These are phyloP conservation scores for Clupea harengus DNA, from an alignment of 2,113 vertebrate genomes.

Conservation along the genomic window DNA sequence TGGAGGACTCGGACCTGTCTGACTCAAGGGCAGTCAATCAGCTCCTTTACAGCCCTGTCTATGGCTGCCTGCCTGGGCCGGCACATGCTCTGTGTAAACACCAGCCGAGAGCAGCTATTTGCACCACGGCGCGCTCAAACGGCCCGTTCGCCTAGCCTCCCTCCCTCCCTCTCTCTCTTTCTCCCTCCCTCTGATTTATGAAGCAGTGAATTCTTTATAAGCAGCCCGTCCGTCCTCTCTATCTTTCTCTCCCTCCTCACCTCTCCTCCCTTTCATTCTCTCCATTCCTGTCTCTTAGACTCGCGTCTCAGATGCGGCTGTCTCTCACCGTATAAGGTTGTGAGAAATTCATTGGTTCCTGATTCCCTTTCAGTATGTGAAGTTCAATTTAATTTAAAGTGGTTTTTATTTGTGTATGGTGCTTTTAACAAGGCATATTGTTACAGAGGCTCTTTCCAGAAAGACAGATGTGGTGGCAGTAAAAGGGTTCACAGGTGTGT, in stretches of 20 bases:
- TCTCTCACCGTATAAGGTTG: constrained; percentile 49
- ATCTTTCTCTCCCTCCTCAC: constrained; percentile 21
- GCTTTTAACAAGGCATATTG: background rate
- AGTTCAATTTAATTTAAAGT: constrained; percentile 12
- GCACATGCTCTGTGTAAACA: constrained; percentile 38
- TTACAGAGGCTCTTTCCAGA: background rate
- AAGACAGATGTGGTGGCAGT: constrained; percentile 11
- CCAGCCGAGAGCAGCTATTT: constrained; percentile 30
- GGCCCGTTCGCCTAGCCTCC: constrained; percentile 10
- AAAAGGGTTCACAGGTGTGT: constrained; percentile 15
- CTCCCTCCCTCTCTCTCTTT: background rate
- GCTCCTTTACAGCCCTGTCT: constrained; percentile 32
- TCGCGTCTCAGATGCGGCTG: constrained; percentile 39
- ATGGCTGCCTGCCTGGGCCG: constrained; percentile 30
- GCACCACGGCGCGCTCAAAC: constrained; percentile 20
- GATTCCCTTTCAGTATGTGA: background rate
- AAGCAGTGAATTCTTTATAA: constrained; percentile 36
- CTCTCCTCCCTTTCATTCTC: constrained; percentile 6
- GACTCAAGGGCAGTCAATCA: constrained; percentile 31
- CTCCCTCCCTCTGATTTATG: constrained; percentile 42
- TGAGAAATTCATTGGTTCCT: constrained; percentile 54
- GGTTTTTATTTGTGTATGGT: constrained; percentile 7
- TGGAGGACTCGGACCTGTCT: constrained; percentile 9
- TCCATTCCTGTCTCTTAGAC: background rate
- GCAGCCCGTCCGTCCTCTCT: constrained; percentile 17